These are phyloP conservation scores for Caenorhabditis sp. DNA, from an alignment of 2,888 invertebrate genomes.

Conservation along the genomic window DNA sequence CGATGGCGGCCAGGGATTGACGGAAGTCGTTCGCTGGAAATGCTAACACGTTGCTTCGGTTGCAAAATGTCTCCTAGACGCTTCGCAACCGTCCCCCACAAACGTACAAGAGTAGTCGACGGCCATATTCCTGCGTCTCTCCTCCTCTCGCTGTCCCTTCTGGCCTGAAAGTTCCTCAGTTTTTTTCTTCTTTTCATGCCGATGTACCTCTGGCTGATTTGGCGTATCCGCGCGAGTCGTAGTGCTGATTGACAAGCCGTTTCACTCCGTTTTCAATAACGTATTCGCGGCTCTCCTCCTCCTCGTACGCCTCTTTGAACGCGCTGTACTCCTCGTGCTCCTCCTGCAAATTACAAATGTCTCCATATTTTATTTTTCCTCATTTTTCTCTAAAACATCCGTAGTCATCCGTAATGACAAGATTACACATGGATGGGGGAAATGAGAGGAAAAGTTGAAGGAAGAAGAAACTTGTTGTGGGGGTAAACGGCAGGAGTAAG, in stretches of 20 bases:
- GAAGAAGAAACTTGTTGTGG: slow-evolving; percentile 7
- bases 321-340: slow-evolving; percentile 61
- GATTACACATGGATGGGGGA: slow-evolving; percentile 9
- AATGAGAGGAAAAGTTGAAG: slow-evolving; percentile 20
- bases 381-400: slow-evolving; percentile 4
- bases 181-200: not conserved
- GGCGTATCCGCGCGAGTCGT: slow-evolving; percentile 56
- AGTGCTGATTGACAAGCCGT: slow-evolving; percentile 55
- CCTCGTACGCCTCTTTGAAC: slow-evolving; percentile 59
- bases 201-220: slow-evolving; percentile 29
- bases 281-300: slow-evolving; percentile 62
- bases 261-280: slow-evolving; percentile 60
- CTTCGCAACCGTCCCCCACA: not conserved
- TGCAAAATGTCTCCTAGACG: too few species aligned
- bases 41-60: not conserved
- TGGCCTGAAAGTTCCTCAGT: slow-evolving; percentile 20
- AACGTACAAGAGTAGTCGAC: slow-evolving; percentile 68
- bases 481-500: slow-evolving; percentile 10
- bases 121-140: slow-evolving; percentile 63
- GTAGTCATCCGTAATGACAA: too few species aligned
- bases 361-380: slow-evolving; percentile 9
- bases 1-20: slow-evolving; percentile 76
- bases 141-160: slow-evolving; percentile 40
- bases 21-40: slow-evolving; percentile 72
- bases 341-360: slow-evolving; percentile 40